These are phyloP conservation scores for Leptodactylus fuscus DNA, from an alignment of 2,113 vertebrate genomes.

Conservation along the genomic window DNA sequence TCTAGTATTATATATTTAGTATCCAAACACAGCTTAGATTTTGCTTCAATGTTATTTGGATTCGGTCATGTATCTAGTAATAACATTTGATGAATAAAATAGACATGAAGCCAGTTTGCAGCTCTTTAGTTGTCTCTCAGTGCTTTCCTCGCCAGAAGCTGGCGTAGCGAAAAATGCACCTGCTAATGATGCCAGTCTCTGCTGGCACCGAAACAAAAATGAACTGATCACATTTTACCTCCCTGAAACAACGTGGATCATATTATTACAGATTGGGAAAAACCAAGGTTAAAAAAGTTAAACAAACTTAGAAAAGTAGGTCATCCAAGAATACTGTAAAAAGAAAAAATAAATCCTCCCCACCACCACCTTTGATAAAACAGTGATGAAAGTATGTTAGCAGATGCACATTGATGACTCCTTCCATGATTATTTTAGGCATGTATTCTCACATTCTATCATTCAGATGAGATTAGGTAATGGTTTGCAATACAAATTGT, in stretches of 20 bases:
- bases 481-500: neutral
- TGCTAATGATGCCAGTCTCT: slow-evolving; percentile 38
- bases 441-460: neutral
- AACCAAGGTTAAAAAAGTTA: slow-evolving; percentile 23
- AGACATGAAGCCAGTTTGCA: neutral
- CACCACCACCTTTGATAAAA: neutral
- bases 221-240: slow-evolving; percentile 22
- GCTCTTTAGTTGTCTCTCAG: slow-evolving; percentile 5
- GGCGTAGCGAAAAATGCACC: slow-evolving; percentile 38
- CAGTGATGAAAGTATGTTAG: neutral
- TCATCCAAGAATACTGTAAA: slow-evolving; percentile 12
- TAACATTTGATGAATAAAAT: neutral
- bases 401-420: slow-evolving; percentile 22
- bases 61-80: neutral
- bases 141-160: slow-evolving; percentile 11
- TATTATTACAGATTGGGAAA: slow-evolving; percentile 4
- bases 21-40: too few relatives aligned
- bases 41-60: too few relatives aligned
- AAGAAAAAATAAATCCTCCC: neutral
- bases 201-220: slow-evolving; percentile 44
- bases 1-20: too few relatives aligned
- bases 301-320: slow-evolving; percentile 6
- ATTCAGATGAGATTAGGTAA: slow-evolving; percentile 22
- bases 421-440: slow-evolving; percentile 4
- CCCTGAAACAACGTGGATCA: slow-evolving; percentile 12